A percentile compares a stretch with the other conserved stretches of the same genome.
phyloP scores from a whole-genome alignment of 2,113 vertebrate species.

The Peromyscus polionotus region DNA sequence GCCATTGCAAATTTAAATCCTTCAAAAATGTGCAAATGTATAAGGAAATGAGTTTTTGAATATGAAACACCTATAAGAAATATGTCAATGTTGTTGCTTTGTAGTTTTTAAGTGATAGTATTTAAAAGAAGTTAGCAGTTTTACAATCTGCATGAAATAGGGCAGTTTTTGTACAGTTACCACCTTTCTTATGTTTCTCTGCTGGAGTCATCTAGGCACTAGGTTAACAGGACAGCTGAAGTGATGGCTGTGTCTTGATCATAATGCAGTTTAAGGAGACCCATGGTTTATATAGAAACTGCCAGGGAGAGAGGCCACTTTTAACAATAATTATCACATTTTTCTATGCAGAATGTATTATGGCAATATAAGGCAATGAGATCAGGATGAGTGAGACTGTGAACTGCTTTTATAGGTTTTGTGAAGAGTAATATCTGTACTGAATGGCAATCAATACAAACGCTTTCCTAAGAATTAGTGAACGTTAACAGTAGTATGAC shows the following conservation, averaged over 20 bases:
- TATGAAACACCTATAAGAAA: slow-evolving; percentile 58
- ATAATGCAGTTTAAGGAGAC: slow-evolving; percentile 31
- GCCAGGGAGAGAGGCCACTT: not conserved
- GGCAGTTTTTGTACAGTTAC: not conserved
- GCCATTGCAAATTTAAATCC: slow-evolving; percentile 69
- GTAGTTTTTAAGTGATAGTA: slow-evolving; percentile 26
- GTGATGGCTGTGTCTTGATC: not conserved
- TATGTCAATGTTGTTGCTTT: not conserved
- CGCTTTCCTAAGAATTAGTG: slow-evolving; percentile 46
- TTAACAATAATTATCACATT: slow-evolving; percentile 56
- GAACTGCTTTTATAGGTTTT: slow-evolving; percentile 34
- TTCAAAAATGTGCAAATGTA: slow-evolving; percentile 53
- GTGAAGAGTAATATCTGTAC: slow-evolving; percentile 32
- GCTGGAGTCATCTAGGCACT: not conserved
- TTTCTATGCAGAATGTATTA: slow-evolving; percentile 39
- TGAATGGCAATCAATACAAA: slow-evolving; percentile 37
- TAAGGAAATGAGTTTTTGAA: slow-evolving; percentile 35
- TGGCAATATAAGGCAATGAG: slow-evolving; percentile 11
- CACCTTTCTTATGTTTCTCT: not conserved
- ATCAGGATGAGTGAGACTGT: slow-evolving; percentile 18
- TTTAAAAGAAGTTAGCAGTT: slow-evolving; percentile 51
- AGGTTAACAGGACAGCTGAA: slow-evolving; percentile 3
- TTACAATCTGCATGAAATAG: not conserved
- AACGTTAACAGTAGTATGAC: not conserved
- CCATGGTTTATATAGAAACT: not conserved